Evolutionary conservation across 2,113 vertebrate species (phyloP).

Genomic region (Hylia prasina): DNA sequence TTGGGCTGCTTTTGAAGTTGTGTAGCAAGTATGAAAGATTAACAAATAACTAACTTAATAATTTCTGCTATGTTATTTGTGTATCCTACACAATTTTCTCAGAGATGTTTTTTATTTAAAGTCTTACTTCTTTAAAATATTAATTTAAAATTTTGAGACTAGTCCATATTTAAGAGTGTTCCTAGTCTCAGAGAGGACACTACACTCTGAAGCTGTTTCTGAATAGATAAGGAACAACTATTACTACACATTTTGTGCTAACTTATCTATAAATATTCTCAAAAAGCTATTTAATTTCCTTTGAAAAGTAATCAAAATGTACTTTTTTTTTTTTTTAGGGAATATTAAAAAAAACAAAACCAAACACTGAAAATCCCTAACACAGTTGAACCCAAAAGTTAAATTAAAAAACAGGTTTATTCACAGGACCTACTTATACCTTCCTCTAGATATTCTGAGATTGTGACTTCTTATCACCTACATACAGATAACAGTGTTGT

Average conservation of each 20-base stretch:
- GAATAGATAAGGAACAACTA: background rate
- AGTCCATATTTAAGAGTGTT: background rate
- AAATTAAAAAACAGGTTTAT: background rate
- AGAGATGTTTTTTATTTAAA: background rate
- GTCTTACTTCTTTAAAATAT: background rate
- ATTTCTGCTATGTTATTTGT: background rate
- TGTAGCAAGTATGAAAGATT: background rate
- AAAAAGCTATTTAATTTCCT: background rate
- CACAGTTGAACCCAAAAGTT: background rate
- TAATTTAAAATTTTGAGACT: background rate
- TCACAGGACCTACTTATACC: background rate
- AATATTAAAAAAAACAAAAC: background rate
- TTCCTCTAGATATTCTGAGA: background rate
- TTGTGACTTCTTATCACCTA: background rate
- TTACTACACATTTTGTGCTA: background rate
- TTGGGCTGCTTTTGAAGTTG: background rate
- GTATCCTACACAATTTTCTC: background rate
- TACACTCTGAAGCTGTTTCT: background rate
- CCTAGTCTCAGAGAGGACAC: background rate
- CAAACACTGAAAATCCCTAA: background rate
- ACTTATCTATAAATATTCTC: background rate
- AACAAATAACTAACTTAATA: slow-evolving; percentile 8
- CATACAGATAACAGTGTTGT: background rate
- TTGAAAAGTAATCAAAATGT: background rate
- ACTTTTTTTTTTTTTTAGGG: background rate